Base-by-base conservation (phyloP, 2,888 invertebrate species). In the Dicranocentrus wangi region DNA sequence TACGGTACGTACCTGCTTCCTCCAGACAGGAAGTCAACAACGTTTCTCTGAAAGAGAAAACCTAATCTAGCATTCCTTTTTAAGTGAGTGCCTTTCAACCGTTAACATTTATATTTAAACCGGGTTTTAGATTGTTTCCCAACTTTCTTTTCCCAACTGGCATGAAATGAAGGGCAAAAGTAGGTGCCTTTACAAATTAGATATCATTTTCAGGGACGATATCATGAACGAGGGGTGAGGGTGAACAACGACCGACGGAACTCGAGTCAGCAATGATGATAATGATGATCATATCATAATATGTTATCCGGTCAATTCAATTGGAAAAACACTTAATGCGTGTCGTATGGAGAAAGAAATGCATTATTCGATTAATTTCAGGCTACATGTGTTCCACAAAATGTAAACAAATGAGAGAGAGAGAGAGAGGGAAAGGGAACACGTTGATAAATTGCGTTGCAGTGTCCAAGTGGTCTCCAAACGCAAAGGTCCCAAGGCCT, bases 61-160 rank as follows among this genome's bases (percentile, higher is more conserved):
- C 51, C 71, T 79, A 79, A 79, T 79, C 65, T 79, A 79, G 28
- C 79, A 79, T 79, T 79, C 71, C 51, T 66, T 79, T 79, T 79
- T 71, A 79, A 79, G 60, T 66, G 79, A 27, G 53, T 23, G 25
- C 51, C 60, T 39, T 39, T 21, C 21, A 61, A 13, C n/a, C 19
- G 32, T 61, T 28, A 61, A 10, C 23, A 32, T 61, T n/a, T 25
- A 58, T 27, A 21, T 25, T 58, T 19, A 42, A 42, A 21, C 17
- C 27, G 42, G 65, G 39, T 65, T 65, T 19, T 10, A 65, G 13
- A 58, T 15, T 53, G 53, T 53, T 23, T 58, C 10, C 25, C 8
- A 13, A 13, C 55, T n/a, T 60, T 27, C 28, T 17, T 61, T 61
- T n/a, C n/a, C n/a, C n/a, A n/a, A n/a, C n/a, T n/a, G n/a, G n/a